Evolutionary conservation across 2,888 invertebrate genomes (phyloP).

Genomic region (Dolomedes plantarius): DNA sequence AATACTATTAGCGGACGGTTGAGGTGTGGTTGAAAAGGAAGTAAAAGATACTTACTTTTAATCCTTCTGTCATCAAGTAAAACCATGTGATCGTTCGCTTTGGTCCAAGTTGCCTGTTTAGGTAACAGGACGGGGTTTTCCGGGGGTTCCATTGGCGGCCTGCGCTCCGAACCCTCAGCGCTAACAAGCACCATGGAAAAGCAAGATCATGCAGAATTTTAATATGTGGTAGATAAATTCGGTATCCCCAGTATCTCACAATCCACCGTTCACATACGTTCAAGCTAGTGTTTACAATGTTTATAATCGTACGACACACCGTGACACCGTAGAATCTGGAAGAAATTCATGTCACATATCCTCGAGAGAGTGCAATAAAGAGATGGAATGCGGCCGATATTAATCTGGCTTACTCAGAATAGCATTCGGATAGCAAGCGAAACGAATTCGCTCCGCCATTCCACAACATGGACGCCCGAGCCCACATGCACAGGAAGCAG

Average conservation of each 20-base stretch:
- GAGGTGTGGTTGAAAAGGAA: neutral
- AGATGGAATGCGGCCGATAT: slow-evolving; percentile 5
- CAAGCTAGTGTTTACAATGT: slow-evolving; percentile 49
- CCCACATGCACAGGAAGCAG: slow-evolving; percentile 68
- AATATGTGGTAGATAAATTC: slow-evolving; percentile 18
- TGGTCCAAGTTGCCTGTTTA: slow-evolving; percentile 65
- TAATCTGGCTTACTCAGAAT: slow-evolving; percentile 59
- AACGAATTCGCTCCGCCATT: slow-evolving; percentile 41
- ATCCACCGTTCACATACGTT: slow-evolving; percentile 16
- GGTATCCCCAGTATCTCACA: slow-evolving; percentile 13
- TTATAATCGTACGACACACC: slow-evolving; percentile 32
- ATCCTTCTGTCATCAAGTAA: slow-evolving; percentile 62
- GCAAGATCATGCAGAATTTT: slow-evolving; percentile 50
- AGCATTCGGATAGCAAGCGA: slow-evolving; percentile 50
- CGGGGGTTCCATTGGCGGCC: slow-evolving; percentile 68
- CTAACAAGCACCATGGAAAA: slow-evolving; percentile 70
- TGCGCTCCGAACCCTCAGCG: slow-evolving; percentile 68
- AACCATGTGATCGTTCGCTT: slow-evolving; percentile 63
- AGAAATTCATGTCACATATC: slow-evolving; percentile 55
- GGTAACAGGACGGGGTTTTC: slow-evolving; percentile 66
- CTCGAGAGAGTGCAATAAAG: slow-evolving; percentile 3
- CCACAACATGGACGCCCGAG: slow-evolving; percentile 66
- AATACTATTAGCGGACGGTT: too few species aligned
- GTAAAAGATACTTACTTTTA: slow-evolving; percentile 50
- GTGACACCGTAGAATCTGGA: slow-evolving; percentile 25